Conservation (phyloP, 1,140 invertebrate genomes). For the Aphelenchoides besseyi region DNA sequence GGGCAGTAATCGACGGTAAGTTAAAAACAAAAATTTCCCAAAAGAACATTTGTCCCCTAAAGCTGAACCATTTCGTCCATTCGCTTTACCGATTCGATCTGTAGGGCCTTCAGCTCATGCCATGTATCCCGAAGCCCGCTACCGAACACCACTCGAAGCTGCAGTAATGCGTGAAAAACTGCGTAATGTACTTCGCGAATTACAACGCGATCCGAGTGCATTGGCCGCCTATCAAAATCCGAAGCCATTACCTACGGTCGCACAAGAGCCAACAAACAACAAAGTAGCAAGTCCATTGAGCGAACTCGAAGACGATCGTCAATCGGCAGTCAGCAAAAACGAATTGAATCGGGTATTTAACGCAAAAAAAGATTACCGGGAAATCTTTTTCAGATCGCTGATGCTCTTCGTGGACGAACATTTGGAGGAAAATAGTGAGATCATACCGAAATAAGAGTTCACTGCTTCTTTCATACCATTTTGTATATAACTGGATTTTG, state of each 20-base stretch:
- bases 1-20: not conserved
- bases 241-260: not conserved
- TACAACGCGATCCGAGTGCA: not conserved
- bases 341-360: conserved; percentile 3
- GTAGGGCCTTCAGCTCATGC: not conserved
- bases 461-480: too few relatives aligned
- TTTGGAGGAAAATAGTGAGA: too few relatives aligned
- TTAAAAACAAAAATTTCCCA: not conserved
- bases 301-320: not conserved
- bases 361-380: too few relatives aligned
- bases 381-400: too few relatives aligned
- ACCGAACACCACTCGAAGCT: not conserved
- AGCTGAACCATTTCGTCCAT: not conserved
- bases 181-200: not conserved
- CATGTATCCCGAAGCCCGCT: not conserved
- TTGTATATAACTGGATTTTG: too few relatives aligned
- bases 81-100: not conserved
- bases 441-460: too few relatives aligned
- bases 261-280: not conserved
- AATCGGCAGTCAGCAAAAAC: conserved; percentile 1
- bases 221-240: not conserved
- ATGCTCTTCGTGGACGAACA: too few relatives aligned
- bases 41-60: not conserved
- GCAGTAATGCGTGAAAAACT: not conserved
- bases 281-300: not conserved